Conservation (phyloP, 2,797 vertebrate genomes). For the Tachyglossus aculeatus region DNA sequence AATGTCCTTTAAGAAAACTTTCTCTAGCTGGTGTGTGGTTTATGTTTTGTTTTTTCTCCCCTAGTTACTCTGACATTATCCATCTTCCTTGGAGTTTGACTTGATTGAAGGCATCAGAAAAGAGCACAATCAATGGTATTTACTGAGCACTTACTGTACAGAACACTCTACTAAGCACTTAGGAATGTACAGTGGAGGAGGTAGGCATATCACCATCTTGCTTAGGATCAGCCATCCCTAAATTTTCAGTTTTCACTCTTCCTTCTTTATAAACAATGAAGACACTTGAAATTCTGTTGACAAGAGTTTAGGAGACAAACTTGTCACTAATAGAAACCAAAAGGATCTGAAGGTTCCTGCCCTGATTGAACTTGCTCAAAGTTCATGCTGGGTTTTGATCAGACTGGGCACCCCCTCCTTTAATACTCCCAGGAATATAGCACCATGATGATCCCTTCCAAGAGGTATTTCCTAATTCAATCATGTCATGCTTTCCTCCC, state of each 20-base stretch:
- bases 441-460: background rate
- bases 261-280: background rate
- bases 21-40: conserved; percentile 32
- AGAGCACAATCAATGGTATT: no score
- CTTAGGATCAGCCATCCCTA: conserved; percentile 52
- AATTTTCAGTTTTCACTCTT: conserved; percentile 51
- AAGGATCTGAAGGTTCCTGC: no score
- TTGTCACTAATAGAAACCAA: background rate
- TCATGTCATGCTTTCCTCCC: background rate
- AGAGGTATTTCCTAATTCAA: background rate
- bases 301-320: background rate
- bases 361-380: background rate
- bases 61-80: conserved; percentile 22
- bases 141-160: no score
- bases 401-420: background rate
- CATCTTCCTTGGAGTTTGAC: conserved; percentile 46
- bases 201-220: no score
- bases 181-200: no score
- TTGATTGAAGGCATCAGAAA: no score
- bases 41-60: background rate
- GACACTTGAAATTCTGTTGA: background rate
- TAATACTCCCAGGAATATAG: background rate
- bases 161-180: no score
- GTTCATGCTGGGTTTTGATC: no score
- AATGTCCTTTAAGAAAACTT: conserved; percentile 47